Evolutionary conservation across 37 sponge, comb jelly and placozoan genomes (phyloP), one percentile per base, ranked within the genome.

Genomic region (Oopsacas minuta): DNA sequence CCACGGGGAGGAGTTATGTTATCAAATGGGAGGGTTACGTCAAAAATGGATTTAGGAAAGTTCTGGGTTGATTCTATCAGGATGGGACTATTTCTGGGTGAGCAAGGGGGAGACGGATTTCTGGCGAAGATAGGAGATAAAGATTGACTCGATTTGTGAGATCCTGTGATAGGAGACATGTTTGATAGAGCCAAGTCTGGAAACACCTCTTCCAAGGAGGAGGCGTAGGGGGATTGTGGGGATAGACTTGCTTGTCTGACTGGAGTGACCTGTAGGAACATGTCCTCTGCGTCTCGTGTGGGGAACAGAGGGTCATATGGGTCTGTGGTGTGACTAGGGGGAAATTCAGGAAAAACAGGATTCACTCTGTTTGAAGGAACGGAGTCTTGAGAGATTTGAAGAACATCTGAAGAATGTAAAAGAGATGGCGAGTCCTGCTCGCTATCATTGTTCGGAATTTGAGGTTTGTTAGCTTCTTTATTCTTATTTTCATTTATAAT

Each of bases 261-360:
- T 17, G 49, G 49, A 15, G 49, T 42, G 12, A 15, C 49, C 15
- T 42, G 49, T 42, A 42, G 8, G 49, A 15, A 42, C 1, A 61
- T 61, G 28, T 61, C 75, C 20, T 61, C 75, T 5, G 28, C 1
- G 30, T 61, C 75, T 61, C 30, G 75, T 3, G 75, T 61, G 75
- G 75, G 75, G 75, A 61, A 61, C 75, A 61, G 75, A 3, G 75
- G 75, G 28, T 61, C 75, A 12, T 61, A 61, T 5, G 75, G 49
- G 49, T 42, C 49, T 8, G 49, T 8, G 49, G 49, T 17, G 49
- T 17, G 49, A n/a, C n/a, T n/a, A 15, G 49, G 49, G 12, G 49
- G 15, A 42, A 17, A 15, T 42, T 42, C 49, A 8, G 12, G 12
- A 17, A 8, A 17, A 8, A 42, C 12, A 17, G 8, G 12, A 8